phyloP scores from a whole-genome alignment of 2,888 invertebrate genomes.

The Ophion ventricosus region DNA sequence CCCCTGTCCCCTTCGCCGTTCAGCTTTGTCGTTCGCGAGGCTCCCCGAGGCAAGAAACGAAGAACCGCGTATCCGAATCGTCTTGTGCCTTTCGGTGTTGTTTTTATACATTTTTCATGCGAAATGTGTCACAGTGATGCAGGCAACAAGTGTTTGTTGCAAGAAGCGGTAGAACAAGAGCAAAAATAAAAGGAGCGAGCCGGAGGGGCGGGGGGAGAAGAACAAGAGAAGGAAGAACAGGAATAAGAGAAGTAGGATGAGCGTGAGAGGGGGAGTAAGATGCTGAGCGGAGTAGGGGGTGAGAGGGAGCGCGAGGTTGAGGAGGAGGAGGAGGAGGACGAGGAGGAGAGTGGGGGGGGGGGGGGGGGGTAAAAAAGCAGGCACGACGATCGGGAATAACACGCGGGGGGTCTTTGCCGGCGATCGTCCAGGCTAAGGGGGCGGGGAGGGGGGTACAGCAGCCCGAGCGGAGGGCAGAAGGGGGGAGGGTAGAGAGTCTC shows the following conservation, averaged over 20 bases:
- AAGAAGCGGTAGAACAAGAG: constrained; percentile 53
- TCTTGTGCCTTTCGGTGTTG: constrained; percentile 5
- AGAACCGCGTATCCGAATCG: too few relatives aligned
- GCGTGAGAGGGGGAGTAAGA: constrained; percentile 21
- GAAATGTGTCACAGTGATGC: constrained; percentile 4
- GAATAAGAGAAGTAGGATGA: constrained; percentile 27
- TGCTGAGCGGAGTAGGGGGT: constrained; percentile 30
- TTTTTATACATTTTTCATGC: not conserved
- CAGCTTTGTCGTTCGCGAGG: too few relatives aligned
- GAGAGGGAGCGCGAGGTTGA: constrained; percentile 15
- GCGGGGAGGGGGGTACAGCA: constrained; percentile 65
- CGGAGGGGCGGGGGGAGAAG: constrained; percentile 30
- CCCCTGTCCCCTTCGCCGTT: too few relatives aligned
- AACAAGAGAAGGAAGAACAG: constrained; percentile 60
- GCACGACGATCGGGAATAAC: constrained; percentile 67
- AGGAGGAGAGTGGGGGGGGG: constrained; percentile 9
- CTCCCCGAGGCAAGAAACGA: too few relatives aligned
- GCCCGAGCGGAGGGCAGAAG: constrained; percentile 11
- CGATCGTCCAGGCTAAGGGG: constrained; percentile 66
- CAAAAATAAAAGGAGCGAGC: constrained; percentile 45
- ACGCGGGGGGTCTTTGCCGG: constrained; percentile 69
- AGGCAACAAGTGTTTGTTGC: not conserved
- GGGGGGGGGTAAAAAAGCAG: constrained; percentile 56
- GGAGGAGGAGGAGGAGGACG: constrained; percentile 29
- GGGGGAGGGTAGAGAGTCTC: constrained; percentile 69